These are phyloP conservation scores for Labrus mixtus DNA, from an alignment of 2,113 vertebrate genomes.

Conservation along the genomic window DNA sequence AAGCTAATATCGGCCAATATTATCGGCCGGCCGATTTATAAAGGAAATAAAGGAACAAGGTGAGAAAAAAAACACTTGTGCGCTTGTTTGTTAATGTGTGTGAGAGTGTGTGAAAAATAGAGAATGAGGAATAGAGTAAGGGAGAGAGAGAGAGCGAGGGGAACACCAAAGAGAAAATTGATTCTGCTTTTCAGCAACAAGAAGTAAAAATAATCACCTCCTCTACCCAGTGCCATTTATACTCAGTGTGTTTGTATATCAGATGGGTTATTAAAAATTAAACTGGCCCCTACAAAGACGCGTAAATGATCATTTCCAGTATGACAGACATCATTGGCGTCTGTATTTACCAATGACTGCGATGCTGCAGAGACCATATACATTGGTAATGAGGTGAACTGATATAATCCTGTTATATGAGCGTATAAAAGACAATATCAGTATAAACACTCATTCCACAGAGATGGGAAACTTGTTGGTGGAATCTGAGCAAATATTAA, in stretches of 20 bases:
- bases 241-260: slow-evolving; percentile 10
- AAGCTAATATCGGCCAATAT: too few relatives aligned
- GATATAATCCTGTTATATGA: background rate
- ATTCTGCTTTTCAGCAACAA: slow-evolving; percentile 32
- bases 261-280: slow-evolving; percentile 9
- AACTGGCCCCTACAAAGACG: slow-evolving; percentile 1
- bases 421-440: background rate
- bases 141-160: background rate
- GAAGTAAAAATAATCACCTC: slow-evolving; percentile 29
- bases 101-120: background rate
- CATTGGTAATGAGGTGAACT: background rate
- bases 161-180: slow-evolving; percentile 15
- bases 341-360: background rate
- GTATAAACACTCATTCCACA: background rate
- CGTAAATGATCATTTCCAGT: background rate
- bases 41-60: background rate
- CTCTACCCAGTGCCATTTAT: slow-evolving; percentile 14
- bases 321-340: background rate
- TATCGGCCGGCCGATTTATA: too few relatives aligned
- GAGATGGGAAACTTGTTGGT: background rate
- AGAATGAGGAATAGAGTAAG: too few relatives aligned
- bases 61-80: too few relatives aligned
- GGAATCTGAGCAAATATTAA: background rate
- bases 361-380: too few relatives aligned
- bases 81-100: background rate